Conservation (phyloP, 2,113 vertebrate species). For the Psilopogon haemacephalus region DNA sequence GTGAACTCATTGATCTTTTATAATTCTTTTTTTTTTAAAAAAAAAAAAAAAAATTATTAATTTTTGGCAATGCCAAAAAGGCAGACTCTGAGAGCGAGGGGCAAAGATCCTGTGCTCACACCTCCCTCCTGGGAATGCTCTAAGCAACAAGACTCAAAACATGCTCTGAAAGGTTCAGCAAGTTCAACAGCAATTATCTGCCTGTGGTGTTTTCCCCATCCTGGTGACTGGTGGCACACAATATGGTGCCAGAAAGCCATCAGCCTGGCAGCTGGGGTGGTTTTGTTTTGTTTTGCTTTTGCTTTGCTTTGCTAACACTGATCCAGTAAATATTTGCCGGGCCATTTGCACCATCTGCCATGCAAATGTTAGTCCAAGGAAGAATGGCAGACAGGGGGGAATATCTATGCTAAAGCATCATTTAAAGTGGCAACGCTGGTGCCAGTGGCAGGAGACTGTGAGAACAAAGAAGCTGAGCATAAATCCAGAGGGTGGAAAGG, state of each 20-base stretch:
- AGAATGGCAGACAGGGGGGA: slow-evolving; percentile 49
- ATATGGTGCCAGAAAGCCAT: slow-evolving; percentile 70
- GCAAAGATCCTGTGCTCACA: not conserved
- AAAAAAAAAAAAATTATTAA: too few relatives aligned
- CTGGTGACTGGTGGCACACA: slow-evolving; percentile 19
- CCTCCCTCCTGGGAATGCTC: not conserved
- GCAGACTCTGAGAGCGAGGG: not conserved
- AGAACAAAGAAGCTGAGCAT: not conserved
- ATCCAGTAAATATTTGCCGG: slow-evolving; percentile 77
- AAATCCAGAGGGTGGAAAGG: not conserved
- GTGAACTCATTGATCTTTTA: not conserved
- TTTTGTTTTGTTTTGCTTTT: slow-evolving; percentile 48
- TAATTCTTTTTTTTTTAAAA: not conserved
- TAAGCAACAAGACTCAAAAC: slow-evolving; percentile 12
- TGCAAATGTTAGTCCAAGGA: slow-evolving; percentile 72
- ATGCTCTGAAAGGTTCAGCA: slow-evolving; percentile 44
- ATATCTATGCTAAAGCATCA: slow-evolving; percentile 59
- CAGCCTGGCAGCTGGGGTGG: slow-evolving; percentile 65
- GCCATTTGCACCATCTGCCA: slow-evolving; percentile 79
- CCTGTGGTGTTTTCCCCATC: slow-evolving; percentile 25
- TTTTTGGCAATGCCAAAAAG: not conserved
- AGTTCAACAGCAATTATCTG: slow-evolving; percentile 51
- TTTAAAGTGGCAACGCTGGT: slow-evolving; percentile 48
- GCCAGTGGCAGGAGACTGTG: slow-evolving; percentile 8
- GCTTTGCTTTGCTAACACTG: slow-evolving; percentile 55